Base-by-base conservation (phyloP, 1,140 invertebrate genomes). In the Oreohelix idahoensis region DNA sequence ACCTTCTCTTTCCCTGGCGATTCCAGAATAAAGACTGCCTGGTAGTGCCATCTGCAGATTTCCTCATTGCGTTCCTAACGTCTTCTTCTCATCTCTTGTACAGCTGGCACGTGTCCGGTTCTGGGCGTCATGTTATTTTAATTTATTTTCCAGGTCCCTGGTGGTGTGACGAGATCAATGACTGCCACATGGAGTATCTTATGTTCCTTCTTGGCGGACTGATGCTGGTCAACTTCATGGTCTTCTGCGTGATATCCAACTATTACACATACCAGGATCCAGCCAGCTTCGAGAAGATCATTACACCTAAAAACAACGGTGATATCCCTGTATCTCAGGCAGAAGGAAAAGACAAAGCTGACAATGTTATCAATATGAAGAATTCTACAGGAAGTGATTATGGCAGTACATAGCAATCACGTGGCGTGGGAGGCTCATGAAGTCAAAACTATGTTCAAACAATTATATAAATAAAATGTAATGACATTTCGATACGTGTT, bases 171-270 rank as follows among this genome's bases (percentile, higher is more conserved):
- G 90, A 92, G 51, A 92, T 93, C 78, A 93, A 93, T 80, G 79
- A 91, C 66, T 92, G 89, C 17, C 90, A 93, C 73, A 81, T 92
- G 15, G 92, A 93, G 78, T 92, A 90, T 81, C 91, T 93, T 49
- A 91, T 93, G 51, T 93, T 93, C 84, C 86, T 93, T 11, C 81
- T 93, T 13, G 92, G 88, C 23, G 87, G 87, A 26, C 83, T 93
- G 39, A 93, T 93, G 86, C 5, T 73, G 2, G 4, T 74, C 10
- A 73, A 81, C 69, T 73, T 73, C 23, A 1, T 73, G 5, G 26
- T 73, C 29, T 81, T 81, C 49, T 81, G 66, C 29, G 10, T 81
- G 1, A 69, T 73, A 26, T 69, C 79, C 2, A 66, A 73, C 23
- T 73, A 32, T 45, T 81, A 81, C 79, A 81, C 38, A n/a, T 81